Base-by-base conservation (phyloP, 1,140 invertebrate species). In the Tigriopus japonicus region DNA sequence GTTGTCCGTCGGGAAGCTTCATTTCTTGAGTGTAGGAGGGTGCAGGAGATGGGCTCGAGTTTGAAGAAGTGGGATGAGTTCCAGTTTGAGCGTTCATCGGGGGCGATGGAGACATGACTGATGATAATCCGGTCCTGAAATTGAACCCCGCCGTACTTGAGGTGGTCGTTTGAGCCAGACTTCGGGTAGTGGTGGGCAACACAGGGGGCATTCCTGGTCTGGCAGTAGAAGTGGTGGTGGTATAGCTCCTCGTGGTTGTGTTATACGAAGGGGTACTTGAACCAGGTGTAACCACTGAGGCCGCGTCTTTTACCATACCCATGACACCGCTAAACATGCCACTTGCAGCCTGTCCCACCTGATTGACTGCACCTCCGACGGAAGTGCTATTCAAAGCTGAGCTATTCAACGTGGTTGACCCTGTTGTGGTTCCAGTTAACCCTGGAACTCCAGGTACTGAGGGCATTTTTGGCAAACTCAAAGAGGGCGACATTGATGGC, bases 1-100 rank as follows among this genome's bases (percentile, higher is more conserved):
- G 79, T 78, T 67, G 2, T 68, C 69, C 63, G 62, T 51, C 40
- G 42, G 56, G 40, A n/a, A 64, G 55, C 14, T 24, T 54, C 15
- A 63, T 15, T 21, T 56, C 60, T 40, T 42, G 40, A 41, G 14
- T 42, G 13, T 49, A 21, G 45, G 45, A 15, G 2, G n/a, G 45
- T 15, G n/a, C 21, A 15, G n/a, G 45, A 5, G 45, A 15, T 5
- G n/a, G 45, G 45, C 45, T 49, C 45, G 21, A 17, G 15, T 61
- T 52, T 51, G 45, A 49, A 21, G 45, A 49, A 3, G 10, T 43
- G 42, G 42, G 10, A 15, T 15, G 10, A 43, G 45, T 21, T 49
- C 45, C 45, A 5, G 45, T 10, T 49, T 15, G 2, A 17, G 3
- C 10, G 45, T 15, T 49, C 21, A 10, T 49, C 6, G 45, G n/a